Evolutionary conservation across 92 coral and sea anemone genomes (phyloP), one percentile per base, ranked within the genome.

Genomic region (Phenganax subtilis): DNA sequence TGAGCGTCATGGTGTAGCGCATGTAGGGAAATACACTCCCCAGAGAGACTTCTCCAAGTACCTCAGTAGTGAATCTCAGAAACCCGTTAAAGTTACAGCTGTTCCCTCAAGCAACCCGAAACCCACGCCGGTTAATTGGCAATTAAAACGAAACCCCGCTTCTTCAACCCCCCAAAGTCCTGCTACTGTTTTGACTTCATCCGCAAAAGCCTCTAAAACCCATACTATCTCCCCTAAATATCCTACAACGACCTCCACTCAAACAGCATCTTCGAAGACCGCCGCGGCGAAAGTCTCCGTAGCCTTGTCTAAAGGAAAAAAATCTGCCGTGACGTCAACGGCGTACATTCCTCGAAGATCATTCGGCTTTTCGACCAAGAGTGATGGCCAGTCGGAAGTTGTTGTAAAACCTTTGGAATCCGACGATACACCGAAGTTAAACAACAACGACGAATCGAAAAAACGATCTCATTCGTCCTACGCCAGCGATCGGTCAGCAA

Each of bases 1-100:
- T 47, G 70, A 59, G 7, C 71, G 71, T 25, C 70, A 77, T 27
- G 57, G 12, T 28, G 25, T 28, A 30, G 82, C 82, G 17, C 82
- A 77, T 10, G 82, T 51, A 44, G 14, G 73, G 61, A 79, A 65
- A 65, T 79, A 79, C 74, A 65, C 60, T 8, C 83, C 73, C 0
- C 73, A 79, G 65, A 62, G 83, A 55, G 83, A 79, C 83, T 79
- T 79, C 29, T 79, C 83, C 0, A 79, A 79, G 56, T 79, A 79
- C 56, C 74, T 79, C 7, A 31, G 20, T 10, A n/a, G 17, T 17
- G 83, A 52, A 0, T 52, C 68, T 9, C 12, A 25, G 29, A 79
- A 79, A 79, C 47, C 83, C 31, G 8, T 68, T 7, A 62, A 77
- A 47, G n/a, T 53, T 12, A 55, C 82, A 14, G 82, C 57, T 12